Evolutionary conservation across 2,113 vertebrate genomes (phyloP), one percentile per base, ranked within the genome.

Genomic region (Eublepharis macularius): DNA sequence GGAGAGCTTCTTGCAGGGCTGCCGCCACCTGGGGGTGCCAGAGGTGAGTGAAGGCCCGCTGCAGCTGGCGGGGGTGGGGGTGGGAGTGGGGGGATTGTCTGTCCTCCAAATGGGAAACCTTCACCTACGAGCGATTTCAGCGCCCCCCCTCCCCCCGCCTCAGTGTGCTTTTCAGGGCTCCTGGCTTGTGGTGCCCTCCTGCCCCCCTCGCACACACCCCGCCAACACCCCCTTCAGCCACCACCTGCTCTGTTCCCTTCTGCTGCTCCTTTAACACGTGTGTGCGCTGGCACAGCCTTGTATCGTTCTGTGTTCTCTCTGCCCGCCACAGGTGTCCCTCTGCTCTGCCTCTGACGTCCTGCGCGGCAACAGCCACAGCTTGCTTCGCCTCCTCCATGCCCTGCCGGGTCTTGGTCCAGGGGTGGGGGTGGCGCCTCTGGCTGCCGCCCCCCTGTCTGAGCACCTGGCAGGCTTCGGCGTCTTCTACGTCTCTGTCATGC

Each of bases 1-100:
- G 82, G 97, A 98, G 84, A 98, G 96, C 93, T 98, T 98, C 93
- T 88, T 98, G 29, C 76, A 95, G 39, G 98, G 98, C n/a, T 98
- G 98, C 84, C 96, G 97, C 9, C 97, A 95, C 86, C 96, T 98
- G 88, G 98, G 98, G 9, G 94, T 98, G 29, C 94, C 97, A 0
- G 97, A 98, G 98, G 98, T 98, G 97, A 85, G 89, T 75, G 68
- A 14, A 36, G 10, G 36, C 13, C 3, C 10, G 21, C 2, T 21
- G 66, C 10, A n/a, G 39, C 19, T 5, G 41, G 17, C 36, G 41
- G 26, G 16, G 6, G 60, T 14, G 36, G 26, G 29, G 57, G 26
- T 2, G 9, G 5, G 2, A 5, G 0, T 12, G 47, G 4, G 6
- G 4, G 2, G 7, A 1, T 4, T 3, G 57, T 4, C 1, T 19